These are phyloP conservation scores for Deroplatys truncata DNA, from an alignment of 2,888 invertebrate genomes.

Conservation along the genomic window DNA sequence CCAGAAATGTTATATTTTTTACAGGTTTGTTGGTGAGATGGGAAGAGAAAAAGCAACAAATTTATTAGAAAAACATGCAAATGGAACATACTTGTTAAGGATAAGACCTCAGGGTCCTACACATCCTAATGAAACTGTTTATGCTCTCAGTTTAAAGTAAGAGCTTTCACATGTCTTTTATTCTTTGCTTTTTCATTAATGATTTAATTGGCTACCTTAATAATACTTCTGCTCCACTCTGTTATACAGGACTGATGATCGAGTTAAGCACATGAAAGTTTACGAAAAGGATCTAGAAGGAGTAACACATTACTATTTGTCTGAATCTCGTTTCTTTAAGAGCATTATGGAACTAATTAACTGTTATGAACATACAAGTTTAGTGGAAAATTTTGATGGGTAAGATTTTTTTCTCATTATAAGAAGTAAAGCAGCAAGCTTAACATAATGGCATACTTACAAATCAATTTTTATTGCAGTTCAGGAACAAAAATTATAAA, in stretches of 20 bases:
- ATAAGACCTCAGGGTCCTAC: slow-evolving; percentile 67
- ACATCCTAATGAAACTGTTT: slow-evolving; percentile 65
- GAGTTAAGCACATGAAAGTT: slow-evolving; percentile 88
- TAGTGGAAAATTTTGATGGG: slow-evolving; percentile 91
- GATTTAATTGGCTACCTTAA: background rate
- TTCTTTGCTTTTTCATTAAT: slow-evolving; percentile 10
- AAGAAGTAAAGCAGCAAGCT: too few relatives aligned
- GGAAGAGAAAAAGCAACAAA: slow-evolving; percentile 72
- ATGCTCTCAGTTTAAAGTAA: slow-evolving; percentile 82
- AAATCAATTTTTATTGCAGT: too few relatives aligned
- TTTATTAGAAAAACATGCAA: slow-evolving; percentile 69
- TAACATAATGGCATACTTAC: too few relatives aligned
- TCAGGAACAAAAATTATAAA: too few relatives aligned
- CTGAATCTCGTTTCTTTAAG: slow-evolving; percentile 85
- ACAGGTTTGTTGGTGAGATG: slow-evolving; percentile 82
- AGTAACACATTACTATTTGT: slow-evolving; percentile 73
- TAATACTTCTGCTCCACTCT: background rate
- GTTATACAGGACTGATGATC: slow-evolving; percentile 71
- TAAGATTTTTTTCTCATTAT: slow-evolving; percentile 41
- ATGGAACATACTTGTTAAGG: slow-evolving; percentile 82
- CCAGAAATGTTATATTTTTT: background rate
- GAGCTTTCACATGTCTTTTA: slow-evolving; percentile 34
- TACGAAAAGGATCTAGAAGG: slow-evolving; percentile 70
- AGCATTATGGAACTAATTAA: slow-evolving; percentile 88
- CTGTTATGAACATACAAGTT: slow-evolving; percentile 86